Evolutionary conservation across 2,888 invertebrate genomes (phyloP).

Genomic region (Watsonalla cultraria): DNA sequence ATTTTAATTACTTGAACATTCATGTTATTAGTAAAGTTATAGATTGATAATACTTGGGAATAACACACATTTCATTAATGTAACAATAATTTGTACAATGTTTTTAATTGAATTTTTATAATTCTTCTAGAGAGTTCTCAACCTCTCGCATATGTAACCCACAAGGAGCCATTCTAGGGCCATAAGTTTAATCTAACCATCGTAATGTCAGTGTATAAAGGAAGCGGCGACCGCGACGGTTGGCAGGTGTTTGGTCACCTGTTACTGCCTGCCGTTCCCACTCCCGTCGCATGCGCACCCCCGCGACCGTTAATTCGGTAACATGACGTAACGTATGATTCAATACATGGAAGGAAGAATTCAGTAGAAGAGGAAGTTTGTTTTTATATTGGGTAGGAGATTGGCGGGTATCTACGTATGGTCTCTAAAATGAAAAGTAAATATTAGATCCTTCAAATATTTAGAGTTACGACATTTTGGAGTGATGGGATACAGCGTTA

Average conservation of each 20-base stretch:
- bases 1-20: no score
- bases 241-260: constrained; percentile 73
- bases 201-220: constrained; percentile 64
- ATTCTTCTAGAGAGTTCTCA: neutral
- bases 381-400: no score
- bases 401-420: no score
- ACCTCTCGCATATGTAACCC: neutral
- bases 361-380: no score
- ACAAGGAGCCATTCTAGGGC: constrained; percentile 6
- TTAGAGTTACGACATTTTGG: no score
- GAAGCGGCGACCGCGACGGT: constrained; percentile 61
- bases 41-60: no score
- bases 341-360: constrained; percentile 5
- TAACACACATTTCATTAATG: no score
- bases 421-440: no score
- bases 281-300: constrained; percentile 11
- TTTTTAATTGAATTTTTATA: no score
- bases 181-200: constrained; percentile 58
- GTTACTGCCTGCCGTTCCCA: constrained; percentile 42
- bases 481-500: no score
- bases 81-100: neutral
- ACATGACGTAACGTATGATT: constrained; percentile 45
- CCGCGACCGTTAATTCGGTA: constrained; percentile 57
- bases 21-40: no score
- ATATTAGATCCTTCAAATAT: no score